phyloP scores from a whole-genome alignment of 1,140 invertebrate genomes.

The Trachymyrmex septentrionalis region DNA sequence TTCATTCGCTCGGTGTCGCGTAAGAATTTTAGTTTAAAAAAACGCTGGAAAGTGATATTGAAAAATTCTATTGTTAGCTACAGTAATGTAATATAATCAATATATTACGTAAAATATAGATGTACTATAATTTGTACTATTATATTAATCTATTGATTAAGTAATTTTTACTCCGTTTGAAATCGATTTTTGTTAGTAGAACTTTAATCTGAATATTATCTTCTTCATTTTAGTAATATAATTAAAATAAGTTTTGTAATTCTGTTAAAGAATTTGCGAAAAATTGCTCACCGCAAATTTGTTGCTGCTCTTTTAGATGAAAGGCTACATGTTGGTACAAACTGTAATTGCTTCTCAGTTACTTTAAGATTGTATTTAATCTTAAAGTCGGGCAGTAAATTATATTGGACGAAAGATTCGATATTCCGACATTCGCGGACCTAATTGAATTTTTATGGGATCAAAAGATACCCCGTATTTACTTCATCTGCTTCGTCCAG shows the following conservation, averaged over 20 bases:
- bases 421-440: not conserved
- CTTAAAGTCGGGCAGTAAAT: not conserved
- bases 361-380: not conserved
- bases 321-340: not conserved
- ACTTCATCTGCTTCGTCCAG: not conserved
- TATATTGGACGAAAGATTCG: not conserved
- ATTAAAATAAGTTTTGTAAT: not conserved
- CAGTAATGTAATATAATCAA: not conserved
- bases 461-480: slow-evolving; percentile 1
- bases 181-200: too few relatives aligned
- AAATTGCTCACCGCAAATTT: not conserved
- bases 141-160: too few relatives aligned
- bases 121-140: too few relatives aligned
- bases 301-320: not conserved
- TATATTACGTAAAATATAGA: too few relatives aligned
- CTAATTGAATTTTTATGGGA: slow-evolving; percentile 4
- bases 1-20: not conserved
- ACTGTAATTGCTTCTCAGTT: not conserved
- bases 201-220: too few relatives aligned
- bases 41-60: not conserved
- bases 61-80: not conserved
- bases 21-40: not conserved
- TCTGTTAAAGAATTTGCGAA: not conserved
- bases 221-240: not conserved
- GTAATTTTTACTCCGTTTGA: too few relatives aligned